These are phyloP conservation scores for Gallinago paraguaiae DNA, from an alignment of 2,113 vertebrate genomes.

Conservation along the genomic window DNA sequence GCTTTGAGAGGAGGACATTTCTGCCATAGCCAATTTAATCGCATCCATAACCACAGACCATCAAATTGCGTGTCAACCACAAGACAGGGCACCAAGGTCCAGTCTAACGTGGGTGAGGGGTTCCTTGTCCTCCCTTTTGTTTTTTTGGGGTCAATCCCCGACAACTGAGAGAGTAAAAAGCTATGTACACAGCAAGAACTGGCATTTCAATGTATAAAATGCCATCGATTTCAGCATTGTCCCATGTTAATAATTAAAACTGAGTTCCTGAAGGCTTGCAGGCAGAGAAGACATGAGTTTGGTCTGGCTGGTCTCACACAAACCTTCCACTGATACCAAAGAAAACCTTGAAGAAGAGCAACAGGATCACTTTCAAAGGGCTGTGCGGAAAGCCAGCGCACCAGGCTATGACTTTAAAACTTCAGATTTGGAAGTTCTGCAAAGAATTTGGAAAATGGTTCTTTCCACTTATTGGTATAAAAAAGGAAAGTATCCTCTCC, in stretches of 20 bases:
- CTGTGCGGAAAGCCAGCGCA: not conserved
- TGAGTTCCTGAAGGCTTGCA: not conserved
- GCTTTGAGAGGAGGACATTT: not conserved
- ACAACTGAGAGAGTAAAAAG: not conserved
- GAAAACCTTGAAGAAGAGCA: not conserved
- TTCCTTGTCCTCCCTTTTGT: not conserved
- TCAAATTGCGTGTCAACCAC: not conserved
- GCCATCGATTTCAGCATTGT: not conserved
- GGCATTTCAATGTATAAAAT: not conserved
- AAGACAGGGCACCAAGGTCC: rapidly evolving
- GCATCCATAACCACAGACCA: not conserved
- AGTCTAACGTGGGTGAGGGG: not conserved
- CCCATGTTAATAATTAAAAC: not conserved
- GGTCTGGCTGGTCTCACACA: not conserved
- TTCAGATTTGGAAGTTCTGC: not conserved
- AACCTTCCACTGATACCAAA: not conserved
- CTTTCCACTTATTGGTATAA: not conserved
- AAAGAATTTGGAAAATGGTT: not conserved
- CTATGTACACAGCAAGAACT: not conserved
- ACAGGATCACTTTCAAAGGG: not conserved
- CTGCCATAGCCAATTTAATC: not conserved
- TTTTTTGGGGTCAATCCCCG: not conserved
- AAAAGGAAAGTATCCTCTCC: not conserved
- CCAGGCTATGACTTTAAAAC: not conserved
- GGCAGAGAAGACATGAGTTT: not conserved